Conservation (phyloP, 2,113 vertebrate genomes). For the Dissostichus mawsoni region DNA sequence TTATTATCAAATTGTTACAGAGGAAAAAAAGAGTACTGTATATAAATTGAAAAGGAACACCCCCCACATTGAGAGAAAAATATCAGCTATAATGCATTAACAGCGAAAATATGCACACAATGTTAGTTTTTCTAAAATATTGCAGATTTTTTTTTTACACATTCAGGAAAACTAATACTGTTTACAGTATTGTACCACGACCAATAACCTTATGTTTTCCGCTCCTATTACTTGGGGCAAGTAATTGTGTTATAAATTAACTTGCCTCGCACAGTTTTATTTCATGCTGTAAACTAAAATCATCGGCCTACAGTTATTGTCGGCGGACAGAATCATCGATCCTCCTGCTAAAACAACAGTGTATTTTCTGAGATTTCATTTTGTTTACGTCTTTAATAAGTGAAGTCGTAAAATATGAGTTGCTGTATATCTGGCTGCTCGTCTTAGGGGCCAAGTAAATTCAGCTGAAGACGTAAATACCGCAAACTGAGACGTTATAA, state of each 20-base stretch:
- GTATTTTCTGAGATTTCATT: constrained; percentile 17
- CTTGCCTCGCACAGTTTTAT: constrained; percentile 53
- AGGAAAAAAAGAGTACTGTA: neutral
- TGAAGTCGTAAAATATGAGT: constrained; percentile 26
- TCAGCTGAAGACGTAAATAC: constrained; percentile 42
- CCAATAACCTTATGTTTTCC: constrained; percentile 51
- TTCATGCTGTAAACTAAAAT: constrained; percentile 50
- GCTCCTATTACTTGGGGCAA: constrained; percentile 37
- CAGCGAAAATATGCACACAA: neutral
- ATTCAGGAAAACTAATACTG: constrained; percentile 58
- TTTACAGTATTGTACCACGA: constrained; percentile 41
- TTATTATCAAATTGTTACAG: constrained; percentile 40
- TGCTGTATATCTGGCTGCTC: constrained; percentile 11
- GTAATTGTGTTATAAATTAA: constrained; percentile 45
- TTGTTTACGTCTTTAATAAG: constrained; percentile 68
- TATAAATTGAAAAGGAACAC: constrained; percentile 25
- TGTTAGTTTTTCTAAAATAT: constrained; percentile 41
- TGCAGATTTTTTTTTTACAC: constrained; percentile 44
- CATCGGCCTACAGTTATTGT: constrained; percentile 21
- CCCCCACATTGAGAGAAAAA: constrained; percentile 13
- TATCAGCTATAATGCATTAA: constrained; percentile 37
- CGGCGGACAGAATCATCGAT: constrained; percentile 21
- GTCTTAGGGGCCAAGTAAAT: constrained; percentile 33
- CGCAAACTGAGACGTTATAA: constrained; percentile 15
- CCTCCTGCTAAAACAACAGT: constrained; percentile 10